Conservation (phyloP, 2,113 vertebrate genomes). For the Podilymbus podiceps region DNA sequence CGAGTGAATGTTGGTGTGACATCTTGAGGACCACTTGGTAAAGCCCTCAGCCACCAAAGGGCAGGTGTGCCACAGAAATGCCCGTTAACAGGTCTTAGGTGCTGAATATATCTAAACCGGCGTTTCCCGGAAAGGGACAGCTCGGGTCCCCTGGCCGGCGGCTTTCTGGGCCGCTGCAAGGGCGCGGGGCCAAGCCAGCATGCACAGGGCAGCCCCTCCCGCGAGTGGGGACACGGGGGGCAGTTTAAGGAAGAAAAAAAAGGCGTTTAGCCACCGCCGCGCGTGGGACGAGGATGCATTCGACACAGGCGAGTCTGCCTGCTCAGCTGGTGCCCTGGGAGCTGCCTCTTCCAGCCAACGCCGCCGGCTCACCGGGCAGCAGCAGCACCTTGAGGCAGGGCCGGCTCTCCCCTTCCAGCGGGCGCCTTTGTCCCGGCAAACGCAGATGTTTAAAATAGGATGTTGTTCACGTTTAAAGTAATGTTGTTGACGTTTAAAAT, state of each 20-base stretch:
- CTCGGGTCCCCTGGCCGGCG: fast-evolving
- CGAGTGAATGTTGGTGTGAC: not conserved
- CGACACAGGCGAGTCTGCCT: fast-evolving
- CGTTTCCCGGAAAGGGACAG: not conserved
- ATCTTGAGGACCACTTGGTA: not conserved
- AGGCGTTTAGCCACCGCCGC: not conserved
- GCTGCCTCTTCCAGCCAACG: not conserved
- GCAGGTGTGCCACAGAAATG: not conserved
- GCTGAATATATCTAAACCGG: not conserved
- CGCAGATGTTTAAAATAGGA: constrained; percentile 71
- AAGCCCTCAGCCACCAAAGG: not conserved
- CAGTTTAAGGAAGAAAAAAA: not conserved
- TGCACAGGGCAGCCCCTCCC: not conserved
- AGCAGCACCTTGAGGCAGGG: not conserved
- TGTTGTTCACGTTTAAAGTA: too few relatives aligned
- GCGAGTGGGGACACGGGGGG: fast-evolving
- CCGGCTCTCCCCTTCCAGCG: not conserved
- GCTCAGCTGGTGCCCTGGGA: not conserved
- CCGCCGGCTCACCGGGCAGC: not conserved
- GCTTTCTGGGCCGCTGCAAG: not conserved
- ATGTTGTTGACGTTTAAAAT: too few relatives aligned
- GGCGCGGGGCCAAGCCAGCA: not conserved
- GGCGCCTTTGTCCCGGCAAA: constrained; percentile 39
- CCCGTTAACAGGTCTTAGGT: not conserved
- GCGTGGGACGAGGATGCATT: fast-evolving